Evolutionary conservation across 2,888 invertebrate species (phyloP), one percentile per base, ranked within the genome.

Genomic region (Gerris lacustris): DNA sequence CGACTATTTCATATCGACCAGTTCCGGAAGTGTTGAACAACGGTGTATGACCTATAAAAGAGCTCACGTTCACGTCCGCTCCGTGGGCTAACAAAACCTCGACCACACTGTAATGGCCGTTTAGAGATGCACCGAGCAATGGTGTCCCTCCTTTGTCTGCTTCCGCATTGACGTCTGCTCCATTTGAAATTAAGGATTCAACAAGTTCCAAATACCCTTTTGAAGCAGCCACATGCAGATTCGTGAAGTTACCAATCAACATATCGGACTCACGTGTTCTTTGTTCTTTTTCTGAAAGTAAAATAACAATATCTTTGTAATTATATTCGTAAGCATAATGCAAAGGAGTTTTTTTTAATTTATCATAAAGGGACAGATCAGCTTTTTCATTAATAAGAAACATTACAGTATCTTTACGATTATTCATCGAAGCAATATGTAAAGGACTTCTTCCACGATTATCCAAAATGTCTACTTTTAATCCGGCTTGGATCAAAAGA

Each of bases 51-150:
- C 69, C 66, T 6, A 68, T 44, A 15, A 67, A 63, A 6, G 44
- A 66, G 6, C n/a, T 68, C 67, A 55, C 70, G 67, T 73, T 63
- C 69, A 74, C 69, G 64, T 64, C 45, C 44, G 75, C 75, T 44
- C 72, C 74, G 11, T 73, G 71, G 63, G 71, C 70, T 45, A 75
- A 70, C 11, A 76, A 67, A 71, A 72, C 5, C 47, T 76, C 70
- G 69, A 73, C 70, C 63, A 76, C 67, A 63, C 70, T 72, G 45
- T 44, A 44, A 72, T 73, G 67, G 68, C 71, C 71, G 17, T 70
- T 63, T 45, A 44, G 47, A 1, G 69, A 72, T 69, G 76, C 76
- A 63, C 68, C 68, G 71, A 73, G 73, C 67, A 75, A 66, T 9
- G 74, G 70, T 9, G 72, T 74, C 18, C 11, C 9, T 11, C 55